Conservation (phyloP, 2,888 invertebrate species). For the Flexamia atlantica region DNA sequence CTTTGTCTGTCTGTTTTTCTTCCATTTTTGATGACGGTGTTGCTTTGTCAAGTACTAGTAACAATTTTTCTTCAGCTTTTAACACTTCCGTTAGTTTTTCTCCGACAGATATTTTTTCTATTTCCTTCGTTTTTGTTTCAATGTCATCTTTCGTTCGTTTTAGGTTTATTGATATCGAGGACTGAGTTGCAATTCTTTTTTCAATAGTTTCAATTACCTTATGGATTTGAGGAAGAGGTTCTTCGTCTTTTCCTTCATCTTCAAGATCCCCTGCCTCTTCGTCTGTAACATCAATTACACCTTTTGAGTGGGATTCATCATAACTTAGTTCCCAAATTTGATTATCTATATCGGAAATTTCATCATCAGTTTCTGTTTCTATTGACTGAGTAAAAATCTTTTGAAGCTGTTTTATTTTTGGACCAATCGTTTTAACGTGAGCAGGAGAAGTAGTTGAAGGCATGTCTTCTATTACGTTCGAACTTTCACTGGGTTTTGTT, state of each 20-base stretch:
- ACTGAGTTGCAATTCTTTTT: slow-evolving; percentile 70
- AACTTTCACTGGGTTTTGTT: slow-evolving; percentile 62
- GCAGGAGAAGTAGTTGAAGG: slow-evolving; percentile 65
- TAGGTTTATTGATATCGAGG: slow-evolving; percentile 45
- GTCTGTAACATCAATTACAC: slow-evolving; percentile 54
- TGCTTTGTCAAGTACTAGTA: slow-evolving; percentile 45
- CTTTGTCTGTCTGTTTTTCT: background rate
- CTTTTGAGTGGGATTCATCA: slow-evolving; percentile 49
- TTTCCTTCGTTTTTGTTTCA: slow-evolving; percentile 33
- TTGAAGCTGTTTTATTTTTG: slow-evolving; percentile 76
- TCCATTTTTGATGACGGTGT: background rate
- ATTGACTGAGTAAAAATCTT: slow-evolving; percentile 74
- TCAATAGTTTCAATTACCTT: slow-evolving; percentile 73
- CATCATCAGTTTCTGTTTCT: slow-evolving; percentile 72
- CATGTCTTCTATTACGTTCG: slow-evolving; percentile 54
- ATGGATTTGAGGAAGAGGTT: slow-evolving; percentile 72
- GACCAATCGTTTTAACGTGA: slow-evolving; percentile 74
- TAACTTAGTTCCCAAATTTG: slow-evolving; percentile 60
- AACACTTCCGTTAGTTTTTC: slow-evolving; percentile 61
- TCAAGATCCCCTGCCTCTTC: slow-evolving; percentile 63
- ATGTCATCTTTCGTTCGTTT: slow-evolving; percentile 65
- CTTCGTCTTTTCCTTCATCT: slow-evolving; percentile 65
- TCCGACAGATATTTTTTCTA: slow-evolving; percentile 49
- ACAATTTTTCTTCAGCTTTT: slow-evolving; percentile 51
- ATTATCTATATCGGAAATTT: slow-evolving; percentile 66